Evolutionary conservation across 2,888 invertebrate species (phyloP), one percentile per base, ranked within the genome.

Genomic region (Agrotis ipsilon): DNA sequence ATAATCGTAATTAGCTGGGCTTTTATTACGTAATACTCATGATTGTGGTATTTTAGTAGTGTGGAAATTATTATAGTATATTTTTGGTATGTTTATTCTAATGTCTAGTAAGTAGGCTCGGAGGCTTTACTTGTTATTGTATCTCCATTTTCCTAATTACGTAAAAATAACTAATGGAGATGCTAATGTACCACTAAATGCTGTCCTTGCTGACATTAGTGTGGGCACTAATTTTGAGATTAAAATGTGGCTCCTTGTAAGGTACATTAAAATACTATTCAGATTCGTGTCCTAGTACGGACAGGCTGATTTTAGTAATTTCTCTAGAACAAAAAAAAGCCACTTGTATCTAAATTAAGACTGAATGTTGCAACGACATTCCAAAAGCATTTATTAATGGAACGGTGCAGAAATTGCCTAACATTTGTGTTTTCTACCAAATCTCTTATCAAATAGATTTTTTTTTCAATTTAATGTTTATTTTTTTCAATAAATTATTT

Each of bases 291-390:
- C 19, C 49, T 54, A 54, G 46, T 7, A 14, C 19, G n/a, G 1
- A 24, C 24, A 45, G 19, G 18, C 2, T 32, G 11, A 45, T 49
- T 60, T 9, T 61, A 52, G 9, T 24, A 54, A 3, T 54, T 45
- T 68, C 4, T 45, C 58, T 48, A 59, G 49, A 46, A 77, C 24
- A 59, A 60, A 55, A 7, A 62, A 43, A 52, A 61, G 49, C 39
- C 7, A 1, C 43, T 61, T 2, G 13, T 46, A 54, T 39, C 51
- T 43, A 27, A 66, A 74, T 68, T 46, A 68, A 79, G 90, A 91
- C 90, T 92, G 90, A 89, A 86, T 88, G 84, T 78, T 89, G 77
- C 71, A 78, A 86, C 68, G 62, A 90, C 93, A 93, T 93, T 93
- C 93, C 93, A 82, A 67, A 79, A 80, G 92, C 92, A 91, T 92